These are phyloP conservation scores for Lysandra coridon DNA, from an alignment of 2,888 invertebrate genomes.

Conservation along the genomic window DNA sequence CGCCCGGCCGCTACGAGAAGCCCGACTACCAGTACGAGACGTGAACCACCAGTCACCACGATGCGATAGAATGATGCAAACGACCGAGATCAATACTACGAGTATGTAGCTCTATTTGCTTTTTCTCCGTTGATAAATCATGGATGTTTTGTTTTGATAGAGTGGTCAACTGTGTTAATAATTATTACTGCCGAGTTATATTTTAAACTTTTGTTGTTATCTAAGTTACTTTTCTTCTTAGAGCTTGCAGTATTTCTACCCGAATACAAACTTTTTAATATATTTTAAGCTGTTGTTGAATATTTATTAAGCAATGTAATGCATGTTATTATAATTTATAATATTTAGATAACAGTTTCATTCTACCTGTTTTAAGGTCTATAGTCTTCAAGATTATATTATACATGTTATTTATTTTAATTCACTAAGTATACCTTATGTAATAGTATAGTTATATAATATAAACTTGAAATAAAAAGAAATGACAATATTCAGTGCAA, in stretches of 20 bases:
- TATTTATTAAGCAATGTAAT: background rate
- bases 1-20: constrained; percentile 56
- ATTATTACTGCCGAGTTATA: background rate
- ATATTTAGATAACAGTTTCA: background rate
- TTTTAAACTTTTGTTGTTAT: background rate
- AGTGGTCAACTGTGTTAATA: background rate
- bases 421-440: background rate
- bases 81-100: background rate
- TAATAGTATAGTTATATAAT: background rate
- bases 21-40: constrained; percentile 60
- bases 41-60: constrained; percentile 39
- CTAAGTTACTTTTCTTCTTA: background rate
- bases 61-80: background rate
- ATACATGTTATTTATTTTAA: background rate
- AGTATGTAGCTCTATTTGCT: background rate
- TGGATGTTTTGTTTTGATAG: constrained; percentile 2
- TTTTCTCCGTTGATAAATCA: background rate
- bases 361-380: background rate
- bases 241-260: constrained; percentile 21
- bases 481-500: constrained; percentile 54
- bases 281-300: background rate
- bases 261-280: background rate
- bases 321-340: background rate
- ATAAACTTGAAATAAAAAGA: constrained; percentile 46
- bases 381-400: background rate